Evolutionary conservation across 2,888 invertebrate genomes (phyloP).

Genomic region (Andrena flavipes): DNA sequence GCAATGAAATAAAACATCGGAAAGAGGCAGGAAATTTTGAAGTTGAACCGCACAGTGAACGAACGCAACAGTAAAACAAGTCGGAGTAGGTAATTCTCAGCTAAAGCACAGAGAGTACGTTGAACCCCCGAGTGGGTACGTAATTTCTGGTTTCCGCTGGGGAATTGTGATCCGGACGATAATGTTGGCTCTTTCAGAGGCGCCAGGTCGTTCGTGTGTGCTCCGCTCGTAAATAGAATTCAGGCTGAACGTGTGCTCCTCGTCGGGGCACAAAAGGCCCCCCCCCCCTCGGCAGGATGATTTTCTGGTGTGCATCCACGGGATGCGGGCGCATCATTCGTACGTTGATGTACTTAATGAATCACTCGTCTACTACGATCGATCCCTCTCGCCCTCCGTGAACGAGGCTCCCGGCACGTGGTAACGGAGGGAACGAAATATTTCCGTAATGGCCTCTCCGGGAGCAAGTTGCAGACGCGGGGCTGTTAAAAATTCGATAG

Average conservation of each 20-base stretch:
- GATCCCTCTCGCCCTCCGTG: constrained; percentile 12
- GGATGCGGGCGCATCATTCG: constrained; percentile 25
- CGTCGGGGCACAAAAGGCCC: constrained; percentile 14
- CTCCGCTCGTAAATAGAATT: constrained; percentile 16
- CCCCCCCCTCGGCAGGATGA: constrained; percentile 3
- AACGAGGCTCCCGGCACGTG: not conserved
- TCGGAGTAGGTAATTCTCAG: too few relatives aligned
- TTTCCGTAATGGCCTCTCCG: not conserved
- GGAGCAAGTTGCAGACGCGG: too few relatives aligned
- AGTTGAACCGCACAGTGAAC: too few relatives aligned
- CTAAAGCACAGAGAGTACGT: too few relatives aligned
- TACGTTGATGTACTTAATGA: constrained; percentile 36
- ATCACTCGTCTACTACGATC: constrained; percentile 38
- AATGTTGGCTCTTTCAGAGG: constrained; percentile 9
- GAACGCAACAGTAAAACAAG: too few relatives aligned
- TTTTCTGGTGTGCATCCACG: constrained; percentile 23
- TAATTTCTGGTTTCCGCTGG: constrained; percentile 4
- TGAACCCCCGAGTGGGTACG: not conserved
- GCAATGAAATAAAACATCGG: too few relatives aligned
- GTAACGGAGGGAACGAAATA: not conserved
- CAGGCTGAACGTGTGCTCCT: not conserved
- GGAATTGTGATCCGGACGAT: not conserved
- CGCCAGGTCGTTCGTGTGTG: not conserved
- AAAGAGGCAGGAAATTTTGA: too few relatives aligned
- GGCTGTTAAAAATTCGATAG: too few relatives aligned